Evolutionary conservation across 2,113 vertebrate species (phyloP).

Genomic region (Prionailurus viverrinus): DNA sequence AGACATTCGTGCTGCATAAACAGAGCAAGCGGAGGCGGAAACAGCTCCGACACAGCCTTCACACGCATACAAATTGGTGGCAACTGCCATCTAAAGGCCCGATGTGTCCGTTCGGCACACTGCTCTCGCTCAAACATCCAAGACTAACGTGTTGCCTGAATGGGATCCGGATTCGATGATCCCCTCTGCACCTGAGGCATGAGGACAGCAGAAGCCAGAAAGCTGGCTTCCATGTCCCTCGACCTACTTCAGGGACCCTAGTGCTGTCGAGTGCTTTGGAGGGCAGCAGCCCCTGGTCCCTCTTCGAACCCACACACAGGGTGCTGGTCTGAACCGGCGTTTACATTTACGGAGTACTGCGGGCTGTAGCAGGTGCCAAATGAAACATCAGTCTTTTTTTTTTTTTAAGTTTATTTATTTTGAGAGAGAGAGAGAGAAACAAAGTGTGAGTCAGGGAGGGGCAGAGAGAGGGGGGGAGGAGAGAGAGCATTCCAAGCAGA

Average conservation of each 20-base stretch:
- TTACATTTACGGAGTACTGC: fast-evolving
- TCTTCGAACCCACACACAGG: not conserved
- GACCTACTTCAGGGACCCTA: fast-evolving
- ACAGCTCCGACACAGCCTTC: conserved; percentile 74
- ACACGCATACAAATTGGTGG: conserved; percentile 78
- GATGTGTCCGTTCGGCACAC: not conserved
- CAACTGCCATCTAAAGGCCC: conserved; percentile 78
- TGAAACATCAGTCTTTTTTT: not conserved
- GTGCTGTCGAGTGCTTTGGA: not conserved
- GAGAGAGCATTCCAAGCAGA: too few species aligned
- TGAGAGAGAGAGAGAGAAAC: too few species aligned
- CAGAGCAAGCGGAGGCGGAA: conserved; percentile 77
- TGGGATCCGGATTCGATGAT: not conserved
- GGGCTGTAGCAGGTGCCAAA: too few species aligned
- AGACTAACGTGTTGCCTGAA: not conserved
- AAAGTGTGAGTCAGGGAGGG: too few species aligned
- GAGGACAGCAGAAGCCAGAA: not conserved
- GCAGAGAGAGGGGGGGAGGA: too few species aligned
- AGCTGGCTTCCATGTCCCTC: not conserved
- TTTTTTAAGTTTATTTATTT: too few species aligned
- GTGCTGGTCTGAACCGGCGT: too few species aligned
- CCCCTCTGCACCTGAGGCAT: not conserved
- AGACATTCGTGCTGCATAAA: conserved; percentile 81
- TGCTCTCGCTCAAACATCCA: not conserved
- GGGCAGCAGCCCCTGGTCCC: fast-evolving